A percentile compares a stretch with the other conserved stretches of the same genome.
Conservation (phyloP, 1,140 invertebrate species). For the Hermatobates lingyangjiaoensis region DNA sequence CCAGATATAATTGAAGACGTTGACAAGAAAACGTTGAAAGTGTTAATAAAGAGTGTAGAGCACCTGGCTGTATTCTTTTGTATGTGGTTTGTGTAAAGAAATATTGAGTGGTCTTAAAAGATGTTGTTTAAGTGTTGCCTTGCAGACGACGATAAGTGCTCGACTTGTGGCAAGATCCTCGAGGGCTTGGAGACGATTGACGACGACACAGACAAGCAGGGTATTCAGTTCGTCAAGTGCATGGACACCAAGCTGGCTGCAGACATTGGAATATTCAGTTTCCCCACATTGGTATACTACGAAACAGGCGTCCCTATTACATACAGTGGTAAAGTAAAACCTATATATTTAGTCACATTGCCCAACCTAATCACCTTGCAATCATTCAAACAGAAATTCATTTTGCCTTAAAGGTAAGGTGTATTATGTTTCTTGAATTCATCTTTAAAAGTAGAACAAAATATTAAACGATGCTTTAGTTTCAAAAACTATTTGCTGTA, state of each 20-base stretch:
- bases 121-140: not conserved
- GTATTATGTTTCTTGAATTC: no score
- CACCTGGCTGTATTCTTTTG: slow-evolving; percentile 86
- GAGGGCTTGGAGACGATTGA: slow-evolving; percentile 85
- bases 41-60: slow-evolving; percentile 74
- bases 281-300: slow-evolving; percentile 77
- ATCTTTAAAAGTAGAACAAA: no score
- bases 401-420: not conserved
- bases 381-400: not conserved
- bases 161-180: slow-evolving; percentile 60
- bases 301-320: slow-evolving; percentile 83
- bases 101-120: no score
- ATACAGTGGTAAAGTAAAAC: slow-evolving; percentile 72
- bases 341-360: no score
- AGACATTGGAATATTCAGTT: slow-evolving; percentile 77
- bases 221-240: slow-evolving; percentile 85
- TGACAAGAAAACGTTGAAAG: slow-evolving; percentile 72
- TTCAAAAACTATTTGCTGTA: no score
- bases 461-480: no score
- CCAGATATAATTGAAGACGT: slow-evolving; percentile 83
- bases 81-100: no score
- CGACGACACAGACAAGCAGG: slow-evolving; percentile 78
- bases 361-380: no score
- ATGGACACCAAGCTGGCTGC: slow-evolving; percentile 75
- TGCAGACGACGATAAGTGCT: slow-evolving; percentile 64